A percentile compares a stretch with the other conserved stretches of the same genome.
Evolutionary conservation across 2,888 invertebrate genomes (phyloP).

Genomic region (Athrips mouffetella): DNA sequence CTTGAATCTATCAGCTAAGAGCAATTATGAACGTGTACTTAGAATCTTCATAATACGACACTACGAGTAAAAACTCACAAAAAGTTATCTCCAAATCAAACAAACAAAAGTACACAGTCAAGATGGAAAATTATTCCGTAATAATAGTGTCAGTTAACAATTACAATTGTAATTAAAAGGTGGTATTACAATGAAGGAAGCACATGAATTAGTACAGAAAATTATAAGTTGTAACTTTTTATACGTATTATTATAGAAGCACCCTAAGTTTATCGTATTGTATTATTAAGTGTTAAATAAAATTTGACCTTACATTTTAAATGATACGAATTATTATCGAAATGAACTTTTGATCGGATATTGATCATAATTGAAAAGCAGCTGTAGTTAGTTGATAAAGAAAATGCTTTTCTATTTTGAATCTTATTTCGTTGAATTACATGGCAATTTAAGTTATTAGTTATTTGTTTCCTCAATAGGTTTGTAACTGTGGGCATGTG

Average conservation of each 20-base stretch:
- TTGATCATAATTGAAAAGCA: slow-evolving; percentile 5
- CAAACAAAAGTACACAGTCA: slow-evolving; percentile 49
- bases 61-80: no score
- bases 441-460: no score
- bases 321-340: neutral
- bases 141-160: no score
- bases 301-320: neutral
- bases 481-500: slow-evolving; percentile 44
- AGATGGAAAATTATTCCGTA: no score
- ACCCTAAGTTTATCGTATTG: slow-evolving; percentile 21
- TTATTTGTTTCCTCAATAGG: slow-evolving; percentile 28
- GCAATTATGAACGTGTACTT: no score
- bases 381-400: neutral
- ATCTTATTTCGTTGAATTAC: no score
- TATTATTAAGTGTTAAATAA: no score
- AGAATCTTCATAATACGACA: no score
- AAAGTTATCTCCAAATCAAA: no score
- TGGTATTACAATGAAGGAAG: slow-evolving; percentile 49
- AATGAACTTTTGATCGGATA: slow-evolving; percentile 6
- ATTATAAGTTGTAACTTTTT: slow-evolving; percentile 46
- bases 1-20: no score
- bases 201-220: slow-evolving; percentile 52
- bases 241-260: slow-evolving; percentile 39
- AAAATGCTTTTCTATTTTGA: no score
- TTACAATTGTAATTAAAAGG: slow-evolving; percentile 53